Evolutionary conservation across 2,888 invertebrate species (phyloP).

Genomic region (Pteria penguin): DNA sequence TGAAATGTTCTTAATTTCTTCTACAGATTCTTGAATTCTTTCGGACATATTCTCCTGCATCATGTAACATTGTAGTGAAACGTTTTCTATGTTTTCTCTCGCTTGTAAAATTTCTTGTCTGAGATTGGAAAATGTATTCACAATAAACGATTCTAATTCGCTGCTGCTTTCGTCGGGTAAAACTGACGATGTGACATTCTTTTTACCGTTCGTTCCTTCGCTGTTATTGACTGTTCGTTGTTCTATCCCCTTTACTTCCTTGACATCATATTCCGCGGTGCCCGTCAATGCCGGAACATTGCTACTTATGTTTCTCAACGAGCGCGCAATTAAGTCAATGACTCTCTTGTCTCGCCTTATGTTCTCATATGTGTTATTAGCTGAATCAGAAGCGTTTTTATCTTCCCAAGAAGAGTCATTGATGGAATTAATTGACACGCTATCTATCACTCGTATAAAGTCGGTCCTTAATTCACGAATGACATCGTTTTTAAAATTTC

Average conservation of each 20-base stretch:
- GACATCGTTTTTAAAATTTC: constrained; percentile 1
- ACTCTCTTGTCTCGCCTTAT: neutral
- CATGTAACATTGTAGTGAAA: neutral
- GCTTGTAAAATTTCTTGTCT: neutral
- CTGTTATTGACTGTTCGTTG: neutral
- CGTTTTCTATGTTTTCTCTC: neutral
- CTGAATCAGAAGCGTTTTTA: neutral
- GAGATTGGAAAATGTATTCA: neutral
- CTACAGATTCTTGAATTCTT: neutral
- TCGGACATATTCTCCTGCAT: neutral
- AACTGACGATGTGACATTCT: neutral
- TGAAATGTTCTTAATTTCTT: neutral
- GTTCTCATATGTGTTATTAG: too few relatives aligned
- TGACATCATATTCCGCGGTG: neutral
- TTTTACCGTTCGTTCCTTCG: neutral
- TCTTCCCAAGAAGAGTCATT: neutral
- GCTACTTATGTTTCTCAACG: neutral
- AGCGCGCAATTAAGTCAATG: neutral
- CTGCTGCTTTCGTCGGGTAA: neutral
- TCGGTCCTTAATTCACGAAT: neutral
- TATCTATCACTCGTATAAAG: neutral
- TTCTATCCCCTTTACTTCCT: neutral
- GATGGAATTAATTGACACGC: neutral
- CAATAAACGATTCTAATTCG: neutral
- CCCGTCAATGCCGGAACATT: too few relatives aligned